Evolutionary conservation across 2,888 invertebrate species (phyloP).

Genomic region (Diabrotica balteata): DNA sequence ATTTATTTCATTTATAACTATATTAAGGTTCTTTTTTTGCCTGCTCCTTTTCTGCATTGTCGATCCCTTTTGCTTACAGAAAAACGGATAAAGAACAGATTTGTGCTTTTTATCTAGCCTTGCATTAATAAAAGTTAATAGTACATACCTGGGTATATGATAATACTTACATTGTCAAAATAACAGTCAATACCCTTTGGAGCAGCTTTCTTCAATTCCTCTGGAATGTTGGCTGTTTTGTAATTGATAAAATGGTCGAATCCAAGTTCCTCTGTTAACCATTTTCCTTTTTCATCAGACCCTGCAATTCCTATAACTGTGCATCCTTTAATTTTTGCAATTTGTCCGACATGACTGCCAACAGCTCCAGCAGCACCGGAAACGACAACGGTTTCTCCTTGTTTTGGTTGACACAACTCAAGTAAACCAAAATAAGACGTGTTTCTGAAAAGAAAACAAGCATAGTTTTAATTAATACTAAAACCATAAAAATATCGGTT

Average conservation of each 20-base stretch:
- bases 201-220: conserved; percentile 67
- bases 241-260: conserved; percentile 78
- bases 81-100: too few species aligned
- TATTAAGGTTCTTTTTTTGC: too few species aligned
- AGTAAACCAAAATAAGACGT: conserved; percentile 79
- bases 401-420: conserved; percentile 74
- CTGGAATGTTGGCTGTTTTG: conserved; percentile 66
- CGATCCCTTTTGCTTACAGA: too few species aligned
- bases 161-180: conserved; percentile 74
- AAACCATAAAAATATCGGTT: too few species aligned
- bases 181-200: conserved; percentile 77
- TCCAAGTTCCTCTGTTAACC: conserved; percentile 69
- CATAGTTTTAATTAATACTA: too few species aligned
- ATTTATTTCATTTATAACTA: too few species aligned
- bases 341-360: conserved; percentile 79
- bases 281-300: conserved; percentile 72
- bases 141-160: too few species aligned
- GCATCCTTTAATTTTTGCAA: conserved; percentile 75
- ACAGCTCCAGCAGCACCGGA: conserved; percentile 81
- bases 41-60: too few species aligned
- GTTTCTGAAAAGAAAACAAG: conserved; percentile 60
- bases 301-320: conserved; percentile 78
- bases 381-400: conserved; percentile 76
- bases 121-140: too few species aligned
- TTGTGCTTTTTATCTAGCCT: too few species aligned